Evolutionary conservation across 2,888 invertebrate species (phyloP).

Genomic region (Eupithecia dodoneata): DNA sequence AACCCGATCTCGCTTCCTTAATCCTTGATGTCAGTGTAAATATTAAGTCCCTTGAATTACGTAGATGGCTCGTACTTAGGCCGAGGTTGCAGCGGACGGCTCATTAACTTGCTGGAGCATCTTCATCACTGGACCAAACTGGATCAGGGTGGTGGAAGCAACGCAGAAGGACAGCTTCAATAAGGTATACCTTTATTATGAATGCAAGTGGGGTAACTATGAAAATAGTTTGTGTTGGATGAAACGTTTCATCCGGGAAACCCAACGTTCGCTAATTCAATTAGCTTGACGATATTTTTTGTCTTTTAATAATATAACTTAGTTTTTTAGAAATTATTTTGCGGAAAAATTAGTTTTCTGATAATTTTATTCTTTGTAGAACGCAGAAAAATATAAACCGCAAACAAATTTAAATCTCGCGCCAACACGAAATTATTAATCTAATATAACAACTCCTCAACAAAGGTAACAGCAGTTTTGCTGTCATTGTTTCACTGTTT

Average conservation of each 20-base stretch:
- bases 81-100: constrained; percentile 40
- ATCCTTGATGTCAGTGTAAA: constrained; percentile 35
- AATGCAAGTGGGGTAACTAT: too few relatives aligned
- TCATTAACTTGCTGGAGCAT: constrained; percentile 48
- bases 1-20: neutral
- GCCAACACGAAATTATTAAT: neutral
- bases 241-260: too few relatives aligned
- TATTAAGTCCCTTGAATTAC: constrained; percentile 49
- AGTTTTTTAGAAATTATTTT: neutral
- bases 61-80: constrained; percentile 22
- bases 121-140: constrained; percentile 50
- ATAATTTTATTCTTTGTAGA: neutral
- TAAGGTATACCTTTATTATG: neutral
- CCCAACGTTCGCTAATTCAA: too few relatives aligned
- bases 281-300: too few relatives aligned
- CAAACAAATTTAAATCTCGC: neutral
- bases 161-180: constrained; percentile 20
- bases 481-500: neutral
- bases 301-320: too few relatives aligned
- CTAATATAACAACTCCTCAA: neutral
- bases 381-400: neutral
- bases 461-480: neutral
- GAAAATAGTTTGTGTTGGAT: too few relatives aligned
- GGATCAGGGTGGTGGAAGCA: constrained; percentile 28
- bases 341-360: neutral